These are phyloP conservation scores for Tetragonisca angustula DNA, from an alignment of 2,888 invertebrate genomes.

Conservation along the genomic window DNA sequence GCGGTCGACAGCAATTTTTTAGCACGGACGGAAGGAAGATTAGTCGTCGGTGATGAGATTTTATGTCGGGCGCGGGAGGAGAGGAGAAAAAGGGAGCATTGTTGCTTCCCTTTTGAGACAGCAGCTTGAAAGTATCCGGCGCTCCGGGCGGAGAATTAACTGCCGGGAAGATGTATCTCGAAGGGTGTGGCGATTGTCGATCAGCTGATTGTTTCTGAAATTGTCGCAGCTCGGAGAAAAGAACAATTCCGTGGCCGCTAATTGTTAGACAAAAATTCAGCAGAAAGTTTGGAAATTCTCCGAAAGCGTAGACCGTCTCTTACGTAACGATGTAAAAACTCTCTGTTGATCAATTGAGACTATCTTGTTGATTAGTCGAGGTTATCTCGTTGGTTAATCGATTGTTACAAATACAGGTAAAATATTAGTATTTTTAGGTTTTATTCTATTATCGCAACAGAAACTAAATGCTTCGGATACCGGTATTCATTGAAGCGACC, in stretches of 20 bases:
- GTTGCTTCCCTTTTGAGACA: conserved; percentile 12
- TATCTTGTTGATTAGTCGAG: no score
- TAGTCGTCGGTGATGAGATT: conserved; percentile 29
- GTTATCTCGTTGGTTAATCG: no score
- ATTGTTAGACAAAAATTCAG: background rate
- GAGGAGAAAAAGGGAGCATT: background rate
- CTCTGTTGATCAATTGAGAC: no score
- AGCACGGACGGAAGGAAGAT: conserved; percentile 17
- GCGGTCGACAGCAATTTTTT: conserved; percentile 15
- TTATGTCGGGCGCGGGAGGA: background rate
- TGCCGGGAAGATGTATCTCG: background rate
- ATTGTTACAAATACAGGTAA: no score
- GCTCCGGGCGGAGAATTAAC: background rate
- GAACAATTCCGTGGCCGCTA: background rate
- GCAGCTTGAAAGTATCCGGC: conserved; percentile 2
- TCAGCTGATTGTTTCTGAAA: background rate
- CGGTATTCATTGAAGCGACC: no score
- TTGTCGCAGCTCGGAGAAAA: conserved; percentile 2
- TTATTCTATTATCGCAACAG: no score
- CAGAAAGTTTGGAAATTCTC: no score
- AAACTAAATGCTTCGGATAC: no score
- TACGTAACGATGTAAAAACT: no score
- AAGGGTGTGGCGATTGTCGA: conserved; percentile 18
- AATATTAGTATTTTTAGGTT: no score
- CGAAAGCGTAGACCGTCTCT: no score